A percentile compares a stretch with the other conserved stretches of the same genome.
Conservation (phyloP, 2,113 vertebrate species). For the Hippoglossus stenolepis region DNA sequence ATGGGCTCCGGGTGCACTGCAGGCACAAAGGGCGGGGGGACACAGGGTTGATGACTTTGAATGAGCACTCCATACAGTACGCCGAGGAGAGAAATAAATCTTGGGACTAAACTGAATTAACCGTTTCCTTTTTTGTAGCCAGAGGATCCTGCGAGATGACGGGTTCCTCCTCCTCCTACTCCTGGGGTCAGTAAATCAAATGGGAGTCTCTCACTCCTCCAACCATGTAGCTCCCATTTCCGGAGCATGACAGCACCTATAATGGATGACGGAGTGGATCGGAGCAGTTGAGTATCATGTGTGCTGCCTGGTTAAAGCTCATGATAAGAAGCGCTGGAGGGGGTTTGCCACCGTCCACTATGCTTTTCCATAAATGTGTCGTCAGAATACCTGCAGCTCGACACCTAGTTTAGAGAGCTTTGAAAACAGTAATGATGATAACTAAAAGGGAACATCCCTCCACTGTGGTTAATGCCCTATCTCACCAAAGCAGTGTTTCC, state of each 20-base stretch:
- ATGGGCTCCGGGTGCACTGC: constrained; percentile 22
- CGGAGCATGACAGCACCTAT: constrained; percentile 34
- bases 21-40: constrained; percentile 4
- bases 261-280: constrained; percentile 51
- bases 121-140: constrained; percentile 25
- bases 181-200: neutral
- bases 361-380: no score
- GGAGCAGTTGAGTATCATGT: constrained; percentile 28
- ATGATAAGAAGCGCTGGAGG: no score
- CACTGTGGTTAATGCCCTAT: no score
- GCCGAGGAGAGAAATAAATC: constrained; percentile 29
- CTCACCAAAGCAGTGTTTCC: no score
- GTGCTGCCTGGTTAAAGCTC: neutral
- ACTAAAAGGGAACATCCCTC: no score
- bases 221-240: constrained; percentile 7
- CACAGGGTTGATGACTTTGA: constrained; percentile 44
- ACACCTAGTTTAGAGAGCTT: no score
- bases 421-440: no score
- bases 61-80: constrained; percentile 25
- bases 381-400: no score
- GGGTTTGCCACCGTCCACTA: no score
- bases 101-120: constrained; percentile 50
- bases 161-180: neutral
- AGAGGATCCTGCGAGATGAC: neutral
- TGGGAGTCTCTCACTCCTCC: neutral